phyloP scores from a whole-genome alignment of 2,797 vertebrate species.

The Morus bassanus region DNA sequence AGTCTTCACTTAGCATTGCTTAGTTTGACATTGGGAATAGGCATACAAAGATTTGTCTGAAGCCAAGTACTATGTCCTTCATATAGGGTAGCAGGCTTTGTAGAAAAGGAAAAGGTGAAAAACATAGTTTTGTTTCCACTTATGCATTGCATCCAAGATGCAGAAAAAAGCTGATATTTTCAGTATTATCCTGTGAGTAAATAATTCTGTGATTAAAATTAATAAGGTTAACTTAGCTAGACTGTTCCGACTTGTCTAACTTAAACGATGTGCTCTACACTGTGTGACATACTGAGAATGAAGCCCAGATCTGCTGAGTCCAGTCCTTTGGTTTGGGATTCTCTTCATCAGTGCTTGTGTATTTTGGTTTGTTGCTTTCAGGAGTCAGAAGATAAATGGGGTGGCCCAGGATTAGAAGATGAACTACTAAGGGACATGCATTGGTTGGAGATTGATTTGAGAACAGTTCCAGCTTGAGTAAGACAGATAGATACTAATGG shows the following conservation, averaged over 20 bases:
- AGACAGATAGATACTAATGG: neutral
- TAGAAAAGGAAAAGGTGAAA: neutral
- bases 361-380: neutral
- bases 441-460: neutral
- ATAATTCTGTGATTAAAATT: neutral
- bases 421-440: neutral
- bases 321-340: neutral
- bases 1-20: neutral
- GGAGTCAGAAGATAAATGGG: neutral
- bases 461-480: neutral
- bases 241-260: neutral
- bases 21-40: neutral
- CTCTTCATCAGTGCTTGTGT: neutral
- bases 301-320: neutral
- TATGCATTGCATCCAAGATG: neutral
- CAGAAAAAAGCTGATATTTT: neutral
- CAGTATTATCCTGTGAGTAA: neutral
- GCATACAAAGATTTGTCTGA: neutral
- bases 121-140: accelerated
- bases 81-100: neutral
- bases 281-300: neutral
- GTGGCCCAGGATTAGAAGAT: neutral
- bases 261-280: neutral
- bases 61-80: neutral
- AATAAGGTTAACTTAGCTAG: neutral